Conservation (phyloP, 1,140 invertebrate species). For the Zaprionus kolodkinae region DNA sequence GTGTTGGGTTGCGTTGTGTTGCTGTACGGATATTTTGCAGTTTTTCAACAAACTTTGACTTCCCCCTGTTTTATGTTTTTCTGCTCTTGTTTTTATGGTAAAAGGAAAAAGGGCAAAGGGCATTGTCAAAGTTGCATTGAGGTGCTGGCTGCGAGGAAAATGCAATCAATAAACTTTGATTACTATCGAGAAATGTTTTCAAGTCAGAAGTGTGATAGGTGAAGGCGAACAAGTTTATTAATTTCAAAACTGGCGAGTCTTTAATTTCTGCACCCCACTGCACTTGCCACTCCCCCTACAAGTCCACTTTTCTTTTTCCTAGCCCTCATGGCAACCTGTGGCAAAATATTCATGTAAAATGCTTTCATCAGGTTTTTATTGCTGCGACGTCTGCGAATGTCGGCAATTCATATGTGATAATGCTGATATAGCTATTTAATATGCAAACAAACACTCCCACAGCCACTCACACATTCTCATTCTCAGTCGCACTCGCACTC, state of each 20-base stretch:
- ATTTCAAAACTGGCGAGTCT: constrained; percentile 35
- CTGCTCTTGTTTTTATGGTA: constrained; percentile 20
- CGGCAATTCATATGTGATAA: constrained; percentile 60
- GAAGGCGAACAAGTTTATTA: constrained; percentile 60
- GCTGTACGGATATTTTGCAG: constrained; percentile 34
- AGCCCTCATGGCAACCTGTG: constrained; percentile 49
- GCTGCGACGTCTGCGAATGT: constrained; percentile 55
- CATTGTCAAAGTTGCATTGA: constrained; percentile 39
- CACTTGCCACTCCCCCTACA: background rate
- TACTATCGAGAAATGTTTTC: constrained; percentile 40
- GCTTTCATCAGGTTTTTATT: constrained; percentile 74
- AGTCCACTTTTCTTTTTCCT: background rate
- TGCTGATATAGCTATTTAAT: constrained; percentile 61
- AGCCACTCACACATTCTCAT: too few relatives aligned
- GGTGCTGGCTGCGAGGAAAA: constrained; percentile 27
- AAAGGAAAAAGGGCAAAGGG: constrained; percentile 15
- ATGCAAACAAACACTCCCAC: constrained; percentile 41
- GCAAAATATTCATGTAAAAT: constrained; percentile 60
- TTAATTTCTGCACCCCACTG: constrained; percentile 6
- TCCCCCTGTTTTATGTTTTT: background rate
- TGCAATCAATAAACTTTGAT: constrained; percentile 75
- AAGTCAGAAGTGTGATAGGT: constrained; percentile 10
- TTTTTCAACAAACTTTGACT: background rate
- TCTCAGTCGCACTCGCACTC: background rate
- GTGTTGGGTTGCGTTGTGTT: background rate